Evolutionary conservation across 2,797 vertebrate genomes (phyloP).

Genomic region (Chelmon rostratus): DNA sequence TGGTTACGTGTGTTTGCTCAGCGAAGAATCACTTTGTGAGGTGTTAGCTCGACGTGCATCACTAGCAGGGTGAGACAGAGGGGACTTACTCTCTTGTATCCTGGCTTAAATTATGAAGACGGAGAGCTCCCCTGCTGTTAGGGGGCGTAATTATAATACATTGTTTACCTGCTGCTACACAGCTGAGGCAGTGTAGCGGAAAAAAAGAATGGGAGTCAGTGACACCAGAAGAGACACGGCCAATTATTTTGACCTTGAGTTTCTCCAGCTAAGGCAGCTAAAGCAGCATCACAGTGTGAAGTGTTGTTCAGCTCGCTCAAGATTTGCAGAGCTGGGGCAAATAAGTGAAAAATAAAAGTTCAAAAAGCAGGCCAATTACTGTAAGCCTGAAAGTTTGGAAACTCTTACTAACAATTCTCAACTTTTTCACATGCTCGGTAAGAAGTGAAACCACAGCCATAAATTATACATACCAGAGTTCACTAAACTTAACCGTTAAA

Average conservation of each 20-base stretch:
- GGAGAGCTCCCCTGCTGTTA: slow-evolving; percentile 48
- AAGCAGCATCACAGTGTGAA: slow-evolving; percentile 41
- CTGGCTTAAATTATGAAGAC: slow-evolving; percentile 66
- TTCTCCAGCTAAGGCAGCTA: slow-evolving; percentile 29
- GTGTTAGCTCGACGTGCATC: slow-evolving; percentile 66
- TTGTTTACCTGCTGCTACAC: slow-evolving; percentile 65
- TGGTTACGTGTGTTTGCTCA: slow-evolving; percentile 65
- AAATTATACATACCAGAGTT: slow-evolving; percentile 67
- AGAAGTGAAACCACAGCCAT: slow-evolving; percentile 53
- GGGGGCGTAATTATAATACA: slow-evolving; percentile 46
- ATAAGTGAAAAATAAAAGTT: slow-evolving; percentile 44
- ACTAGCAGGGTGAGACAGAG: slow-evolving; percentile 56
- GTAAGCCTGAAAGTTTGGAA: slow-evolving; percentile 44
- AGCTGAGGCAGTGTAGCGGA: slow-evolving; percentile 32
- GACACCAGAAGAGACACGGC: slow-evolving; percentile 53
- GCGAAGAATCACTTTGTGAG: slow-evolving; percentile 66
- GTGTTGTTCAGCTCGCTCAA: slow-evolving; percentile 43
- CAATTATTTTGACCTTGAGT: slow-evolving; percentile 76
- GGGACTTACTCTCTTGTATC: slow-evolving; percentile 60
- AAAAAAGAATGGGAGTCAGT: slow-evolving; percentile 42
- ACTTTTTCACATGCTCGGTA: slow-evolving; percentile 59
- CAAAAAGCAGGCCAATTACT: slow-evolving; percentile 70
- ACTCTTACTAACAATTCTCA: slow-evolving; percentile 36
- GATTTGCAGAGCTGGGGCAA: slow-evolving; percentile 34
- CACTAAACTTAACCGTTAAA: slow-evolving; percentile 37